A percentile compares a stretch with the other conserved stretches of the same genome.
These are phyloP conservation scores for Tuberolachnus salignus DNA, from an alignment of 2,888 invertebrate species.

Conservation along the genomic window DNA sequence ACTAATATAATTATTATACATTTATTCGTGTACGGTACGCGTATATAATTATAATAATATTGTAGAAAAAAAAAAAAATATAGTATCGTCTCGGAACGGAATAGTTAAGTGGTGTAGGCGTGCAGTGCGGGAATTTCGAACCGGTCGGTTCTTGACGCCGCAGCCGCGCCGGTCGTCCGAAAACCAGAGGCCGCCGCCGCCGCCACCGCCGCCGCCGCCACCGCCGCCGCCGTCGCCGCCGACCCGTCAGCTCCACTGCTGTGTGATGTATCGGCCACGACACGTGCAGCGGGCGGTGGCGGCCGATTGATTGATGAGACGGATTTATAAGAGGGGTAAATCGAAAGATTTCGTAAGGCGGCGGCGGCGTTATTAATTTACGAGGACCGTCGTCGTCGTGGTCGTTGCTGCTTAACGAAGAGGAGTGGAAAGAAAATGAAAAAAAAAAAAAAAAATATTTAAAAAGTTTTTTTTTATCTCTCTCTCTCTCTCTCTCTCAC, in stretches of 20 bases:
- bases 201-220: neutral
- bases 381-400: neutral
- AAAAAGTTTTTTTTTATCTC: neutral
- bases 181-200: neutral
- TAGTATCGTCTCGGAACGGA: no score
- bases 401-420: neutral
- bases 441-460: neutral
- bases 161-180: no score
- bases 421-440: no score
- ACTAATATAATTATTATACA: no score
- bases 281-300: neutral
- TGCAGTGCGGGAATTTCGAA: no score
- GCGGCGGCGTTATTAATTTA: constrained; percentile 13
- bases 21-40: no score
- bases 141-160: no score
- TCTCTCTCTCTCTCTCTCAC: neutral
- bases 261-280: neutral
- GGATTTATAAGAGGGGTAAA: constrained; percentile 11
- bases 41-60: no score
- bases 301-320: constrained; percentile 39
- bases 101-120: no score
- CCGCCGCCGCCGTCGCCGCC: neutral
- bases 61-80: no score
- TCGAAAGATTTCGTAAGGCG: neutral
- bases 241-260: neutral